Evolutionary conservation across 2,797 vertebrate species (phyloP).

Genomic region (Lophius americanus): DNA sequence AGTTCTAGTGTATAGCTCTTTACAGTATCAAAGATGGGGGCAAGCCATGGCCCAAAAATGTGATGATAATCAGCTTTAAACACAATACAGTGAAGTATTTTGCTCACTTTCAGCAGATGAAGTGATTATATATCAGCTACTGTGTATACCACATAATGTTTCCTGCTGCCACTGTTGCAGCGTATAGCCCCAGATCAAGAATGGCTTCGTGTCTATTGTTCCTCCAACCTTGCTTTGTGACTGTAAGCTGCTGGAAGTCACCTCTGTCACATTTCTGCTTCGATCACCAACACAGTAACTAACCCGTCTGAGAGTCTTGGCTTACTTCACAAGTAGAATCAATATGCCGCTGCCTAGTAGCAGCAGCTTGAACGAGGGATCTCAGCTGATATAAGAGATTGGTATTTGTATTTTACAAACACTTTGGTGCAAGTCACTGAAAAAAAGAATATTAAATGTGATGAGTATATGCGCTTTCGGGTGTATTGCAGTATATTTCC

Average conservation of each 20-base stretch:
- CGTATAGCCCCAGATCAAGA: constrained; percentile 2
- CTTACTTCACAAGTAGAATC: constrained; percentile 30
- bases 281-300: constrained; percentile 20
- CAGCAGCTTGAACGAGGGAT: background rate
- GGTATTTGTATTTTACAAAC: constrained; percentile 3
- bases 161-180: constrained; percentile 11
- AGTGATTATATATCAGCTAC: background rate
- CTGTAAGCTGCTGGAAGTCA: constrained; percentile 35
- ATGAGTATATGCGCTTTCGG: constrained; percentile 1
- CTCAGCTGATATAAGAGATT: background rate
- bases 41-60: no score
- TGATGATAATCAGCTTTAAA: background rate
- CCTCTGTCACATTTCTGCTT: constrained; percentile 12
- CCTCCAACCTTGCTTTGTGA: constrained; percentile 14
- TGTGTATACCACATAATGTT: background rate
- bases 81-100: background rate
- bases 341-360: constrained; percentile 12
- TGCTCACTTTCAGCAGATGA: background rate
- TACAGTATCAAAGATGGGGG: no score
- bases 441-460: no score
- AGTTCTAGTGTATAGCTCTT: no score
- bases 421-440: background rate
- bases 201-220: constrained; percentile 20
- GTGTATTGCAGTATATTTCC: constrained; percentile 23
- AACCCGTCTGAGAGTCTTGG: constrained; percentile 47